phyloP scores from a whole-genome alignment of 2,113 vertebrate species.

The Numenius arquata region DNA sequence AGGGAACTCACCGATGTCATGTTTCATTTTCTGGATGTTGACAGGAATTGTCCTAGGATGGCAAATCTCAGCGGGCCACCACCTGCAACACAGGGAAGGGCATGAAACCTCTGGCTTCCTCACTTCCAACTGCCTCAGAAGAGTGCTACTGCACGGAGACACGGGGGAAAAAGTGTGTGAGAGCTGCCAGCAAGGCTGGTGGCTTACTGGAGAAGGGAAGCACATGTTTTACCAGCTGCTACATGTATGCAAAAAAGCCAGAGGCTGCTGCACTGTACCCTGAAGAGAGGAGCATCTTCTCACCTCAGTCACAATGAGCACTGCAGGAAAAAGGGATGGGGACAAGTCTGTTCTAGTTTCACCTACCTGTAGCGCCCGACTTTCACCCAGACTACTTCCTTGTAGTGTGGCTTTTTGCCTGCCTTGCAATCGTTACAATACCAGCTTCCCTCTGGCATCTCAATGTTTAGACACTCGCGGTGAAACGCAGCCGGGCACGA shows the following conservation, averaged over 20 bases:
- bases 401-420: slow-evolving; percentile 94
- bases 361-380: slow-evolving; percentile 96
- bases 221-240: neutral
- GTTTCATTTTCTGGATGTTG: slow-evolving; percentile 96
- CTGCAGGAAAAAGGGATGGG: neutral
- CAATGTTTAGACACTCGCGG: slow-evolving; percentile 96
- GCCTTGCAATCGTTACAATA: slow-evolving; percentile 98
- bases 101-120: neutral
- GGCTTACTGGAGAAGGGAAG: neutral
- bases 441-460: slow-evolving; percentile 98
- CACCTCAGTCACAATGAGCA: neutral
- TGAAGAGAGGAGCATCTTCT: neutral
- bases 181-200: neutral
- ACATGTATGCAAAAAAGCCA: neutral
- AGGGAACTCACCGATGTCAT: slow-evolving; percentile 95
- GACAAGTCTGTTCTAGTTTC: neutral
- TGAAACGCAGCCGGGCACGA: slow-evolving; percentile 98
- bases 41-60: slow-evolving; percentile 92
- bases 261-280: neutral
- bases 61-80: slow-evolving; percentile 99
- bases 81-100: slow-evolving; percentile 72
- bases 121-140: neutral
- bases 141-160: neutral
- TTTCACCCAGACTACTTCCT: slow-evolving; percentile 98
- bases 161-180: neutral